A percentile compares a stretch with the other conserved stretches of the same genome.
Evolutionary conservation across 2,797 vertebrate genomes (phyloP).

Genomic region (Halcyon leucocephala): DNA sequence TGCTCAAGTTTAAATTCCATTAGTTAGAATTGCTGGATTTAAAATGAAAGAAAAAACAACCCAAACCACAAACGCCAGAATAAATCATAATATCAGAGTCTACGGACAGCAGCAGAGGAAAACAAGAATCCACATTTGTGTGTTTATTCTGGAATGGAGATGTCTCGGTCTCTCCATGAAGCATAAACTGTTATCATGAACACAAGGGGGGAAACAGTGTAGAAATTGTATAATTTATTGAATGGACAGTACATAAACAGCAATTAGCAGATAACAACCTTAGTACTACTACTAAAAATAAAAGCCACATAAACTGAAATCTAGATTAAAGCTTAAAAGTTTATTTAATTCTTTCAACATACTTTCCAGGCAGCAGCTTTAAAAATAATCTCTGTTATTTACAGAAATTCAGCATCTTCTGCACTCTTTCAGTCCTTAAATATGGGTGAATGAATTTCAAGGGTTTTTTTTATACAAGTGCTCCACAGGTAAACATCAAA

Average conservation of each 20-base stretch:
- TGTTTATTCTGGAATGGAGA: background rate
- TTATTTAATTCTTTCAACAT: background rate
- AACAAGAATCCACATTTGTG: background rate
- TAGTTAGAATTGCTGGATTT: background rate
- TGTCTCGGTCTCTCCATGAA: background rate
- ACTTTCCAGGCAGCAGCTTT: background rate
- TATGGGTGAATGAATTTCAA: background rate
- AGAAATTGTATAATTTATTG: background rate
- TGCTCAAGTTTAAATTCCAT: background rate
- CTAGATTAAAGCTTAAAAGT: background rate
- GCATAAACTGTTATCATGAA: background rate
- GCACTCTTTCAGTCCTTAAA: background rate
- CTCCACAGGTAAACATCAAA: background rate
- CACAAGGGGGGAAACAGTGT: background rate
- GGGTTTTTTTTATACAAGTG: background rate
- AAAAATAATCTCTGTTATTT: background rate
- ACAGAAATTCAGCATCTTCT: background rate
- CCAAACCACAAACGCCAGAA: background rate
- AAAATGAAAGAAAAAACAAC: background rate
- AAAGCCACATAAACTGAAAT: background rate
- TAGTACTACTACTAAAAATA: background rate
- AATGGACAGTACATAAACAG: background rate
- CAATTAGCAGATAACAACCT: background rate
- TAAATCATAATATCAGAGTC: background rate
- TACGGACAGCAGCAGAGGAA: background rate